phyloP scores from a whole-genome alignment of 2,888 invertebrate genomes.

The Microchrysa polita region DNA sequence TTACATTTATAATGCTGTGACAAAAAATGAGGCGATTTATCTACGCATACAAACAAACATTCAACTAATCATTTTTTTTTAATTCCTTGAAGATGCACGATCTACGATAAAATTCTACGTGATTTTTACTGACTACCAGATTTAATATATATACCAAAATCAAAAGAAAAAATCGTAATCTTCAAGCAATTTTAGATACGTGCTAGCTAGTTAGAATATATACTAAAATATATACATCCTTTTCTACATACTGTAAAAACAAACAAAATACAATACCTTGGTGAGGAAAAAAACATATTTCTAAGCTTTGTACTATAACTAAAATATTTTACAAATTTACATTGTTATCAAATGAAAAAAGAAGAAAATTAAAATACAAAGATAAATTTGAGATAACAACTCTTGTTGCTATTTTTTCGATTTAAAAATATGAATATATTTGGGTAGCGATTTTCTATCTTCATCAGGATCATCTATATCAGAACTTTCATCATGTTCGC shows the following conservation, averaged over 20 bases:
- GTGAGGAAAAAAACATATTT: background rate
- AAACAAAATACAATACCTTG: constrained; percentile 35
- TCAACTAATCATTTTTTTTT: no score
- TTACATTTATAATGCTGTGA: no score
- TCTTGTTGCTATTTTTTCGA: constrained; percentile 27
- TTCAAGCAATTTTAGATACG: constrained; percentile 4
- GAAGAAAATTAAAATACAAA: background rate
- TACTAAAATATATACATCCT: background rate
- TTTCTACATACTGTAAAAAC: background rate
- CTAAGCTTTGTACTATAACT: background rate
- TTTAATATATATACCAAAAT: no score
- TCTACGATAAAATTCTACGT: background rate
- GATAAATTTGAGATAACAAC: background rate
- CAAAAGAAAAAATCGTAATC: background rate
- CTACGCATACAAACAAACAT: no score
- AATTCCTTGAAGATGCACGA: constrained; percentile 1
- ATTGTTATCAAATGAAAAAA: constrained; percentile 7
- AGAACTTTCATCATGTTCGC: constrained; percentile 46
- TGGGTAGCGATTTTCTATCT: constrained; percentile 41
- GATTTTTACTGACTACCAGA: background rate
- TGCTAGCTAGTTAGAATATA: background rate
- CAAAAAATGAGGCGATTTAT: no score
- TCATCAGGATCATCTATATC: constrained; percentile 39
- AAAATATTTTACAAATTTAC: background rate
- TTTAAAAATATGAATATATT: constrained; percentile 30